Evolutionary conservation across 2,797 vertebrate species (phyloP), one percentile per base, ranked within the genome.

Genomic region (Hephaestus fuliginosus): DNA sequence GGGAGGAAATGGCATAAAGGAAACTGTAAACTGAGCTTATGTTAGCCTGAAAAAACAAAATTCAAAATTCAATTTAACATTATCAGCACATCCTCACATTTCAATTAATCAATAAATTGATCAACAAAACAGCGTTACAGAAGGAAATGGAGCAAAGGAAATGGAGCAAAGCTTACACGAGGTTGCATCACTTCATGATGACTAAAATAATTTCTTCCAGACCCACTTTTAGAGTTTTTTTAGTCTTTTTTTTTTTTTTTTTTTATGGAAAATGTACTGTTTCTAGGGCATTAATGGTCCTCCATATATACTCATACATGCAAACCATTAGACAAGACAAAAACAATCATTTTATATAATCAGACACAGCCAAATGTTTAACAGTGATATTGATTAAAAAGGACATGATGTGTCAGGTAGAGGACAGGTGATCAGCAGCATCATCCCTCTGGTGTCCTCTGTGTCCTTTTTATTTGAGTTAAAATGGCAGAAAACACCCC

Each of bases 401-500:
- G 0, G 14, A 15, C 46, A 5, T 0, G 3, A 48, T 10, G 43
- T 44, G 0, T 0, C 67, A 3, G 2, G 3, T 9, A 28, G 8
- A 30, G 13, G 20, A 43, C 48, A 77, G 46, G 3, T 66, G 39
- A 61, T 33, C 6, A 36, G 61, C 41, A 55, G 41, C 76, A 69
- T 65, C 53, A 30, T 41, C 43, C 36, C 9, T 53, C 11, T 11
- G 0, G 9, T 30, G n/a, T 41, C 20, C n/a, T 49, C 18, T 1
- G 0, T 2, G 11, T 18, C 10, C 20, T 22, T 3, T 7, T 6
- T 5, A 28, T 18, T 15, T 9, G 39, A 2, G 2, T 2, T 7
- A 33, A 0, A 12, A 1, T 22, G 10, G 5, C 3, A n/a, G 18
- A 4, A 48, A 60, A 46, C 3, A 1, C 15, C 20, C 20, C 15